Conservation (phyloP, 2,888 invertebrate genomes). For the Oasisia sp. region DNA sequence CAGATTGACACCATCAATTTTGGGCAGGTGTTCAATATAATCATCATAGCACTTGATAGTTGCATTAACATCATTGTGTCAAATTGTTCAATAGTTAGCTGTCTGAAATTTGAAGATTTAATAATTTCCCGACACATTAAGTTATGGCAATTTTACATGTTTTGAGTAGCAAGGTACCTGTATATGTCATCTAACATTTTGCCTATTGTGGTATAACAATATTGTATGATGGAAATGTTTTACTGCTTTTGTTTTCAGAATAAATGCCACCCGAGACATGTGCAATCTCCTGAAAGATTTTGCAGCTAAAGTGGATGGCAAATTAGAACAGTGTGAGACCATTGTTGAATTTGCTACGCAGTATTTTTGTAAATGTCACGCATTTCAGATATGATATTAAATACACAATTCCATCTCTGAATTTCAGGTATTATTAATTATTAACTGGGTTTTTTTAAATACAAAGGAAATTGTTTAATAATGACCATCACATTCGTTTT, state of each 20-base stretch:
- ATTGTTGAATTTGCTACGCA: neutral
- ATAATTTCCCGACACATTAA: neutral
- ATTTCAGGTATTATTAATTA: neutral
- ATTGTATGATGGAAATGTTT: neutral
- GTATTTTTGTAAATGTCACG: neutral
- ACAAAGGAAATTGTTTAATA: neutral
- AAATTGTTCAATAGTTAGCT: neutral
- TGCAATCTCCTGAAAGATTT: slow-evolving; percentile 54
- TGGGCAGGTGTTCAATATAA: neutral
- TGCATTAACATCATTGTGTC: neutral
- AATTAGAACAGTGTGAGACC: slow-evolving; percentile 50
- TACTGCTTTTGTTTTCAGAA: slow-evolving; percentile 43
- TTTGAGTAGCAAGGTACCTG: neutral
- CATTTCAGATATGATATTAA: neutral
- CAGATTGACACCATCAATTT: neutral
- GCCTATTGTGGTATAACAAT: neutral
- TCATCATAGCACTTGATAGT: neutral
- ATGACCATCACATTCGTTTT: too few relatives aligned
- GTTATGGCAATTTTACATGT: neutral
- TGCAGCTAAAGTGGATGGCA: slow-evolving; percentile 50
- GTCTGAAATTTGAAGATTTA: neutral
- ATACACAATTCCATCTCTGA: neutral
- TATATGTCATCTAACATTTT: neutral
- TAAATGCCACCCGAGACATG: slow-evolving; percentile 53
- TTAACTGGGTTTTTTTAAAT: neutral